Conservation (phyloP, 2,888 invertebrate genomes). For the Platycnemis pennipes region DNA sequence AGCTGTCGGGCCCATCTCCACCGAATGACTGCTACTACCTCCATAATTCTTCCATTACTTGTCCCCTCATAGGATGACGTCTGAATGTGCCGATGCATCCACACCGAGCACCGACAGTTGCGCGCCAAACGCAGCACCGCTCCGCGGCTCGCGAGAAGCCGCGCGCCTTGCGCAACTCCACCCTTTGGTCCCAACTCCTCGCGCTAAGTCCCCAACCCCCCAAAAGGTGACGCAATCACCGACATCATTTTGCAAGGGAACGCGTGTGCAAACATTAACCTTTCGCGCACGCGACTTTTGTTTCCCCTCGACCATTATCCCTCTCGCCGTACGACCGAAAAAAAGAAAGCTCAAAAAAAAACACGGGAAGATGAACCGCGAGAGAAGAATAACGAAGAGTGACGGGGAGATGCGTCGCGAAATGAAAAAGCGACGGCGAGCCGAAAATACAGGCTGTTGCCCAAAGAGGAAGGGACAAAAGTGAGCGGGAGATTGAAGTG, state of each 20-base stretch:
- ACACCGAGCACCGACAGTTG: neutral
- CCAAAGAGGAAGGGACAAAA: neutral
- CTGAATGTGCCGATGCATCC: no score
- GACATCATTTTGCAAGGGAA: conserved; percentile 19
- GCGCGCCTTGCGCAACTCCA: neutral
- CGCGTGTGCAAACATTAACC: conserved; percentile 30
- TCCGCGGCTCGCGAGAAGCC: neutral
- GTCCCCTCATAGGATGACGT: no score
- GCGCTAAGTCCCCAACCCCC: neutral
- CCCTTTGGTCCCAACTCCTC: neutral
- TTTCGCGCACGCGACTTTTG: neutral
- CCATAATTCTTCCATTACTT: no score
- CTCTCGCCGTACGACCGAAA: neutral
- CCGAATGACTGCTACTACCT: no score
- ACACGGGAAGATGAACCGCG: neutral
- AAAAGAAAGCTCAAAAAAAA: neutral
- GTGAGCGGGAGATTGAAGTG: neutral
- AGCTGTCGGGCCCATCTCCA: no score
- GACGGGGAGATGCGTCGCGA: neutral
- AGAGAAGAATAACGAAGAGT: neutral
- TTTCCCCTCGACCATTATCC: neutral
- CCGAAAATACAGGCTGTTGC: neutral
- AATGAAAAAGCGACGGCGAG: neutral
- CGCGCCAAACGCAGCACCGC: neutral
- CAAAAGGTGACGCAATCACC: neutral